phyloP scores from a whole-genome alignment of 2,113 vertebrate species.

The Pampusana beccarii region DNA sequence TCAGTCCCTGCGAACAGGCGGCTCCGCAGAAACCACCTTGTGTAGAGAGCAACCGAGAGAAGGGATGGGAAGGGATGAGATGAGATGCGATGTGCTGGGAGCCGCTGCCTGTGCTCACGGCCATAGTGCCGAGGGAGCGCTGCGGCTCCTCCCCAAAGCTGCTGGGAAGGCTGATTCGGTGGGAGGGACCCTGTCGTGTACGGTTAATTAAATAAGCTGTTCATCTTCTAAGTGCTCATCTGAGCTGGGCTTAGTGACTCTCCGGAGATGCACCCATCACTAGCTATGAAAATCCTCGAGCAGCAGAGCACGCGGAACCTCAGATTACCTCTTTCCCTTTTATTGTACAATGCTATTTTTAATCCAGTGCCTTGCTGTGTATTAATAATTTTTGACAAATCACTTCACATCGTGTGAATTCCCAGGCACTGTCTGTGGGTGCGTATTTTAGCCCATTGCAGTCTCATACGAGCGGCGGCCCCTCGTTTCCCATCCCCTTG shows the following conservation, averaged over 20 bases:
- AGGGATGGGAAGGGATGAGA: not conserved
- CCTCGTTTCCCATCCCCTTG: not conserved
- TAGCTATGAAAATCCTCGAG: not conserved
- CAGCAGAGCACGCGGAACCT: not conserved
- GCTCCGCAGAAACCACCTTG: not conserved
- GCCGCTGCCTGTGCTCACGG: not conserved
- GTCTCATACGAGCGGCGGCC: not conserved
- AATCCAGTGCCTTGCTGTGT: not conserved
- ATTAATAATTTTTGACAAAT: conserved; percentile 46
- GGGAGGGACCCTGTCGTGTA: not conserved
- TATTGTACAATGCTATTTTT: conserved; percentile 11
- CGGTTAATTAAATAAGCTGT: conserved; percentile 29
- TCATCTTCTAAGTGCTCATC: conserved; percentile 36
- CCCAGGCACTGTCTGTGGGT: not conserved
- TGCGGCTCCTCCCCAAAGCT: not conserved
- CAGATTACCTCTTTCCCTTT: conserved; percentile 17
- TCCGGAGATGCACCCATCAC: conserved; percentile 38
- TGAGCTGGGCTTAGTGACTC: not conserved
- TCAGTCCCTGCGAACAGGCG: not conserved
- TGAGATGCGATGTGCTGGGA: not conserved
- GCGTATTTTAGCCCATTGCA: not conserved
- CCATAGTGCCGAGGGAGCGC: not conserved
- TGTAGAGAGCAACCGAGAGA: not conserved
- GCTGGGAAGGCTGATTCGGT: conserved; percentile 29
- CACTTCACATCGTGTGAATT: not conserved